Evolutionary conservation across 53 echinoderm and acorn worm genomes (phyloP).

Genomic region (Pentamera pediparva): DNA sequence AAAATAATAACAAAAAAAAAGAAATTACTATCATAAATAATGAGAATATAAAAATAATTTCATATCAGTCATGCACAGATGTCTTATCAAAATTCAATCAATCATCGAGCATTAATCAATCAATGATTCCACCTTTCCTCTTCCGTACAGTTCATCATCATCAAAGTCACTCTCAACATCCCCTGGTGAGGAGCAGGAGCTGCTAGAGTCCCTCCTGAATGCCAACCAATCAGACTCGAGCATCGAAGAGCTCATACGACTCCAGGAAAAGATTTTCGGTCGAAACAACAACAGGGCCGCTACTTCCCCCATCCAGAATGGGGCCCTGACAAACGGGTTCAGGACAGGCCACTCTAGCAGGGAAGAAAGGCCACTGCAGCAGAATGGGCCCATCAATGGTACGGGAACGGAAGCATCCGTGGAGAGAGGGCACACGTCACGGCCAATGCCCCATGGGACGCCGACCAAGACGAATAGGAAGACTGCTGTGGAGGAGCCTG

Average conservation of each 20-base stretch:
- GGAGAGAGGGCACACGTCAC: slow-evolving; percentile 8
- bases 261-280: slow-evolving; percentile 77
- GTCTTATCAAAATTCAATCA: too few species aligned
- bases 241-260: slow-evolving; percentile 71
- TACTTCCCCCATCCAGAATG: background rate
- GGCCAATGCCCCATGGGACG: slow-evolving; percentile 29
- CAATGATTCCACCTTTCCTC: too few species aligned
- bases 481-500: slow-evolving; percentile 51
- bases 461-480: slow-evolving; percentile 40
- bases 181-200: too few species aligned
- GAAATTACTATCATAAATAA: too few species aligned
- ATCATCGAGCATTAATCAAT: too few species aligned
- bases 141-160: too few species aligned
- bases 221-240: slow-evolving; percentile 47
- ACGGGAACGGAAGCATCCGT: background rate
- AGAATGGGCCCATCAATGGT: background rate
- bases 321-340: background rate
- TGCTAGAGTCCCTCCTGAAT: too few species aligned
- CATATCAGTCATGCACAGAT: too few species aligned
- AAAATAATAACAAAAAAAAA: too few species aligned
- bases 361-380: background rate
- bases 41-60: too few species aligned
- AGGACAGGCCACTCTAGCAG: background rate
- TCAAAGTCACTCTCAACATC: too few species aligned
- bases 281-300: slow-evolving; percentile 21